phyloP scores from a whole-genome alignment of 1,140 invertebrate species.

The Rhopalosiphum padi region DNA sequence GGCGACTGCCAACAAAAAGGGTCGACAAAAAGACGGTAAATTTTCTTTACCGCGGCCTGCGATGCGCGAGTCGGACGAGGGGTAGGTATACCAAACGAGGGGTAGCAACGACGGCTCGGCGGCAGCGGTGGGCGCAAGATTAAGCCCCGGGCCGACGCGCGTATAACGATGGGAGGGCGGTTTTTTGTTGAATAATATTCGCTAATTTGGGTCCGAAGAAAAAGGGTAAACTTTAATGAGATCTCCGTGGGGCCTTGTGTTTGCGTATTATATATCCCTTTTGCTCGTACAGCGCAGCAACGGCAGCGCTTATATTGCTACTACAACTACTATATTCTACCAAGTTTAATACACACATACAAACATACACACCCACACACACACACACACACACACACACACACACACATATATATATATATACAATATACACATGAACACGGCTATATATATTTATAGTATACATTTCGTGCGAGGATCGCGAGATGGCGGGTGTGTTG shows the following conservation, averaged over 20 bases:
- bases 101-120: too few relatives aligned
- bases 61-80: neutral
- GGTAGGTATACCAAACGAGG: neutral
- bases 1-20: slow-evolving; percentile 35
- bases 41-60: slow-evolving; percentile 30
- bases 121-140: slow-evolving; percentile 36
- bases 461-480: neutral
- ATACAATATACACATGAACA: neutral
- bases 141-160: slow-evolving; percentile 41
- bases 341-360: neutral
- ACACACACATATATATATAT: neutral
- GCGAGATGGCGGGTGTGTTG: neutral
- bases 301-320: neutral
- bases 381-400: neutral
- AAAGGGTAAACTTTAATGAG: slow-evolving; percentile 58
- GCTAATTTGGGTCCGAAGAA: slow-evolving; percentile 58
- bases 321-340: slow-evolving; percentile 15
- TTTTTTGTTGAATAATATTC: slow-evolving; percentile 57
- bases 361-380: neutral
- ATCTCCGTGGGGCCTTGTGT: slow-evolving; percentile 52
- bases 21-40: slow-evolving; percentile 54
- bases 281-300: neutral
- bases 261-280: slow-evolving; percentile 48
- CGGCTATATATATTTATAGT: neutral
- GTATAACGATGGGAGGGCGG: neutral